Conservation (phyloP, 1,140 invertebrate species). For the Hycleus cichorii region DNA sequence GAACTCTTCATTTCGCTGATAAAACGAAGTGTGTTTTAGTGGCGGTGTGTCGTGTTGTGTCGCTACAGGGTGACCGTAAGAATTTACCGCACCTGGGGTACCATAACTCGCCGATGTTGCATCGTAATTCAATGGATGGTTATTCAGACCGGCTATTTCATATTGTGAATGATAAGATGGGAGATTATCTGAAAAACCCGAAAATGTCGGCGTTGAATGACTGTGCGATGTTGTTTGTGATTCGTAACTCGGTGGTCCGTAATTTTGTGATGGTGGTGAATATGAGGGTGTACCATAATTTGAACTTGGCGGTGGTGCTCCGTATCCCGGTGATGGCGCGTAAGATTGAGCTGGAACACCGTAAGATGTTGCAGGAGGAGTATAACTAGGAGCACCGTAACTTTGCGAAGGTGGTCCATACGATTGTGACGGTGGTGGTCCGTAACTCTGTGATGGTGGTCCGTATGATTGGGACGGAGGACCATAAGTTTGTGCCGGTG, state of each 20-base stretch:
- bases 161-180: not conserved
- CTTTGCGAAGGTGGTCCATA: conserved; percentile 1
- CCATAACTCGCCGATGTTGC: conserved; percentile 18
- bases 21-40: not conserved
- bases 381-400: conserved; percentile 1
- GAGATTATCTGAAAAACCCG: conserved; percentile 1
- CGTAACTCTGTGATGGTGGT: conserved; percentile 9
- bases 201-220: conserved; percentile 1
- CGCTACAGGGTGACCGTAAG: conserved; percentile 11
- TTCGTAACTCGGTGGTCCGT: not conserved
- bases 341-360: conserved; percentile 1
- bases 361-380: conserved; percentile 3
- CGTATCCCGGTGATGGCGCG: not conserved
- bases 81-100: conserved; percentile 16
- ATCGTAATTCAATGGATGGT: conserved; percentile 10
- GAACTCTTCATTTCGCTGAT: too few relatives aligned
- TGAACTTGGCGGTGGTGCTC: not conserved
- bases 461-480: too few relatives aligned
- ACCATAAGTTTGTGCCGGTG: not conserved
- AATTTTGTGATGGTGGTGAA: not conserved
- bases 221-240: conserved; percentile 6
- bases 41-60: conserved; percentile 4
- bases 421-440: not conserved
- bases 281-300: not conserved
- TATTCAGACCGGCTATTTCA: conserved; percentile 9